Evolutionary conservation across 2,888 invertebrate genomes (phyloP).

Genomic region (Catocala fraxini): DNA sequence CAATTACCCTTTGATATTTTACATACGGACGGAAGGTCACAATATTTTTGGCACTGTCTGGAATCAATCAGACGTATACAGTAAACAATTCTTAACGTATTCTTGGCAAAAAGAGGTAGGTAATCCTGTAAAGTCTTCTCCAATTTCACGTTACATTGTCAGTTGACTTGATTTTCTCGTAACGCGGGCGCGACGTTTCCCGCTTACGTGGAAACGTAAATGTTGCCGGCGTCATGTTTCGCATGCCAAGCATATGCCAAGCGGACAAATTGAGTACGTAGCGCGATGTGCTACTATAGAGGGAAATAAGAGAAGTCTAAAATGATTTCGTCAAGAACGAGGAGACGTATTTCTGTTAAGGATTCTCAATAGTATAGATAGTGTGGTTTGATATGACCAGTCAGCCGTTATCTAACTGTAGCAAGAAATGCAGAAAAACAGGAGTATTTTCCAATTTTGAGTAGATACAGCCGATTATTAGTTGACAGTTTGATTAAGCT

Average conservation of each 20-base stretch:
- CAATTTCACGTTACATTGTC: conserved; percentile 66
- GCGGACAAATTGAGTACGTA: conserved; percentile 70
- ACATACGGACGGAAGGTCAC: too few relatives aligned
- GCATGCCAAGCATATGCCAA: conserved; percentile 64
- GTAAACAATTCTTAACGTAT: conserved; percentile 39
- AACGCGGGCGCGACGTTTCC: conserved; percentile 66
- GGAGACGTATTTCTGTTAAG: too few relatives aligned
- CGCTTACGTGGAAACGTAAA: conserved; percentile 67
- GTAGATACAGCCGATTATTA: too few relatives aligned
- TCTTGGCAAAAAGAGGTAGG: conserved; percentile 30
- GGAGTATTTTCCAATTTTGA: too few relatives aligned
- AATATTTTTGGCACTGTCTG: not conserved
- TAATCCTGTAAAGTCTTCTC: conserved; percentile 54
- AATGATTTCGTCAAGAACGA: too few relatives aligned
- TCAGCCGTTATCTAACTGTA: too few relatives aligned
- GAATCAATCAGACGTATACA: conserved; percentile 10
- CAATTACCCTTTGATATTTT: too few relatives aligned
- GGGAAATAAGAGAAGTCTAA: conserved; percentile 24
- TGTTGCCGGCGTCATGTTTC: conserved; percentile 70
- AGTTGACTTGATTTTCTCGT: conserved; percentile 67
- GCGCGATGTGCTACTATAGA: conserved; percentile 27
- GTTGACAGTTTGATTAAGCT: not conserved
- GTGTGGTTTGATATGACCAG: too few relatives aligned
- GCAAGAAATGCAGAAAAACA: too few relatives aligned
- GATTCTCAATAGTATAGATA: too few relatives aligned